Base-by-base conservation (phyloP, 2,797 vertebrate species). In the Schizopygopsis malacanthus region DNA sequence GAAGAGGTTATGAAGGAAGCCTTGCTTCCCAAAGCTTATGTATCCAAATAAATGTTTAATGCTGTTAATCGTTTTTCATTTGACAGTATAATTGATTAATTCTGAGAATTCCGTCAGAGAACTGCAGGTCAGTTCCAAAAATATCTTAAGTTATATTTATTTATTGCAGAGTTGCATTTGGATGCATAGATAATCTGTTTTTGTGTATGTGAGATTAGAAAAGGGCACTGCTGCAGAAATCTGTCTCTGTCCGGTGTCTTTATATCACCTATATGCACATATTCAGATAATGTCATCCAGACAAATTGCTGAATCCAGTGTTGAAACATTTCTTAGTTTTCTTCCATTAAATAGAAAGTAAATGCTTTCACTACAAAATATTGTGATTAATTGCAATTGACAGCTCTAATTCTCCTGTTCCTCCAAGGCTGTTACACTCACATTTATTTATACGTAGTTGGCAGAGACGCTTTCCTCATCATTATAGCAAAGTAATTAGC, bases 371-470 rank as follows among this genome's bases (percentile, higher is more conserved):
- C 73, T 76, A 52, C 28, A 78, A 59, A 78, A 76, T 59, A 59
- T 13, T 59, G 20, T 78, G 76, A 78, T 78, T 78, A 39, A 78
- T 78, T 78, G 37, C 37, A 78, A 25, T 41, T 78, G 76, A 78
- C 75, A 78, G 54, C 12, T 8, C 33, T 39, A 77, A 41, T 77
- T 56, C 75, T 77, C 50, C 18, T n/a, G 33, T 22, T 77, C 75
- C 33, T 77, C 28, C 12, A 20, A 59, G 52, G 37, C 52, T 54
- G 33, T 56, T 56, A 5, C 33, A 77, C 75, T 37, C 50, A 2
- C 75, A 41, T 56, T 71, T 43, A 41, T 71, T 71, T 41, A 9
- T n/a, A 71, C 10, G 6, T 56, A 56, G 52, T 15, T 77, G 75
- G 52, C 52, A 22, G 20, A 54, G 20, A 77, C 6, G 11, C 50